Percentiles rank a stretch among this genome's conserved stretches.
These are phyloP conservation scores for Numida meleagris DNA, from an alignment of 2,113 vertebrate genomes.

Conservation along the genomic window DNA sequence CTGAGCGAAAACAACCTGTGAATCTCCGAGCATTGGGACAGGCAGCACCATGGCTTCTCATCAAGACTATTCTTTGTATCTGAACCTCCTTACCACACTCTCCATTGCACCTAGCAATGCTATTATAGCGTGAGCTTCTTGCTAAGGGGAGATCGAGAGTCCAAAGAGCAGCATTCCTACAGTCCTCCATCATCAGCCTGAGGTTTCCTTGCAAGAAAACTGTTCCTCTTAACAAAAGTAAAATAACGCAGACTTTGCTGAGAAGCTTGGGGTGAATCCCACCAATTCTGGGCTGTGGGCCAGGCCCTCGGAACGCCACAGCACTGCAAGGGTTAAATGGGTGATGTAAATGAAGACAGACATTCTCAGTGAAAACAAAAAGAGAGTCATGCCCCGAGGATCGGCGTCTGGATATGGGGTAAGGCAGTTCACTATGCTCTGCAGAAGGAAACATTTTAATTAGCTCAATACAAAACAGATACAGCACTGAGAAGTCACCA, in stretches of 20 bases:
- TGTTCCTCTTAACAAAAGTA: not conserved
- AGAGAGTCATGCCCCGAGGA: slow-evolving; percentile 65
- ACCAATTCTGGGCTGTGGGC: not conserved
- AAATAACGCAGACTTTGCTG: not conserved
- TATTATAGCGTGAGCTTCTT: not conserved
- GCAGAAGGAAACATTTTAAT: slow-evolving; percentile 62
- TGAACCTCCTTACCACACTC: not conserved
- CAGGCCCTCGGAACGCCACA: not conserved
- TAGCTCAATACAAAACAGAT: slow-evolving; percentile 71
- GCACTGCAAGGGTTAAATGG: slow-evolving; percentile 43
- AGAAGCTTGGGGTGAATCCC: not conserved
- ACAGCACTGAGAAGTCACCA: slow-evolving; percentile 39
- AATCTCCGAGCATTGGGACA: not conserved
- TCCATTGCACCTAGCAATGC: not conserved
- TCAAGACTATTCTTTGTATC: not conserved
- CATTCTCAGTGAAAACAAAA: slow-evolving; percentile 65
- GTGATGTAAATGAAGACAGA: slow-evolving; percentile 65
- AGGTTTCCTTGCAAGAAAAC: not conserved
- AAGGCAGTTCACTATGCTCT: slow-evolving; percentile 25
- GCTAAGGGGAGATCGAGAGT: not conserved
- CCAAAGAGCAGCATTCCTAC: not conserved
- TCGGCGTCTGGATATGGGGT: slow-evolving; percentile 39
- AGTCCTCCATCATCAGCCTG: not conserved
- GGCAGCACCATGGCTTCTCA: not conserved
- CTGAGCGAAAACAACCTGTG: not conserved